Percentiles rank a stretch among this genome's conserved stretches.
These are phyloP conservation scores for Vicugna pacos DNA, from an alignment of 2,113 vertebrate species.

Conservation along the genomic window DNA sequence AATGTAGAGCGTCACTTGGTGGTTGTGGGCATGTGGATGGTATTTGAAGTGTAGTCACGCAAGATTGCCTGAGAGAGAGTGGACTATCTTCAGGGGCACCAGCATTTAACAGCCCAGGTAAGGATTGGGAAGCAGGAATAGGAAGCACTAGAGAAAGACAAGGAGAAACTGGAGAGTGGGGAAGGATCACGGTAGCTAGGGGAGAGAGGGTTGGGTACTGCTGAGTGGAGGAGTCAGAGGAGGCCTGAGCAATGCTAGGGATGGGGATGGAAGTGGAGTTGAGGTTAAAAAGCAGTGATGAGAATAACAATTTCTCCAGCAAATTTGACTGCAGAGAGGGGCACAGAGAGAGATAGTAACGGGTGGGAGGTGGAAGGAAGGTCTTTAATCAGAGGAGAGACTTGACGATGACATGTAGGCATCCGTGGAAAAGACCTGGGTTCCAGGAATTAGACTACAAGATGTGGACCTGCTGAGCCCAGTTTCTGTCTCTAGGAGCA, in stretches of 20 bases:
- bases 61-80: background rate
- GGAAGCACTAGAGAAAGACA: background rate
- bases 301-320: background rate
- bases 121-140: background rate
- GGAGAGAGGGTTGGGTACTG: background rate
- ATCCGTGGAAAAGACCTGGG: background rate
- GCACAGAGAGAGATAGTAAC: background rate
- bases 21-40: background rate
- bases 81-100: background rate
- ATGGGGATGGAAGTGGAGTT: background rate
- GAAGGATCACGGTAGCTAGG: background rate
- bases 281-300: background rate
- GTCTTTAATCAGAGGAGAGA: background rate
- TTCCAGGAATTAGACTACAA: background rate
- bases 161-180: background rate
- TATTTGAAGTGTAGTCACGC: background rate
- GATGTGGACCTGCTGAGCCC: background rate
- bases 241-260: background rate
- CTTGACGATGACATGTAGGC: background rate
- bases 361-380: background rate
- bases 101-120: background rate
- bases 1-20: background rate
- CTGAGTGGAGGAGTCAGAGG: background rate
- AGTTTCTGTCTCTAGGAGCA: slow-evolving; percentile 73
- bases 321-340: background rate